Percentiles rank a stretch among this genome's conserved stretches.
Conservation (phyloP, 2,888 invertebrate species). For the Malachius bipustulatus region DNA sequence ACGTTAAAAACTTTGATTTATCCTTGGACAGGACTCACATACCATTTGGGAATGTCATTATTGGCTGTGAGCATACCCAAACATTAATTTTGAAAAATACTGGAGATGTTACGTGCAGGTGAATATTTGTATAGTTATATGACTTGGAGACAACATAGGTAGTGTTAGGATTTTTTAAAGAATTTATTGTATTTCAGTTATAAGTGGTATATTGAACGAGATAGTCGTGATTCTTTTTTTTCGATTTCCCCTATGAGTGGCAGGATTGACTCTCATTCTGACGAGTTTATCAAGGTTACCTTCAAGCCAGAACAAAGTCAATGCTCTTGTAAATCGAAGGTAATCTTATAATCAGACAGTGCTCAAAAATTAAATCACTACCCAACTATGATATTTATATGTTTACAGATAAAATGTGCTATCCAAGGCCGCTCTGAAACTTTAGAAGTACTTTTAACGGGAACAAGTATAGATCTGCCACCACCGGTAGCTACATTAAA, state of each 20-base stretch:
- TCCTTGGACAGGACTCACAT: constrained; percentile 38
- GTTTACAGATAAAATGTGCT: neutral
- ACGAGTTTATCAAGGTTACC: constrained; percentile 49
- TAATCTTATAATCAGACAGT: constrained; percentile 16
- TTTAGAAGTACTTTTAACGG: neutral
- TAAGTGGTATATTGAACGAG: constrained; percentile 39
- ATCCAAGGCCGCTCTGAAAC: neutral
- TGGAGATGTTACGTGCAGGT: constrained; percentile 45
- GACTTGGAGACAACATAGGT: constrained; percentile 3
- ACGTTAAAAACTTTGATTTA: constrained; percentile 40
- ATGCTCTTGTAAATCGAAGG: constrained; percentile 29
- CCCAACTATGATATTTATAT: neutral
- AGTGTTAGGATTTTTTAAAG: neutral
- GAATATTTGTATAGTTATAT: constrained; percentile 13
- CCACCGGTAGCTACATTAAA: neutral
- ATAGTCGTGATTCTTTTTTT: constrained; percentile 43
- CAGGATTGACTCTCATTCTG: constrained; percentile 49
- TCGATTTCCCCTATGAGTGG: constrained; percentile 43
- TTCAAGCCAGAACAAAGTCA: constrained; percentile 45
- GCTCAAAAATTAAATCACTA: neutral
- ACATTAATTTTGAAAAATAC: constrained; percentile 41
- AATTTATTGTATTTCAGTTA: constrained; percentile 31
- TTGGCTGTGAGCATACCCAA: constrained; percentile 34
- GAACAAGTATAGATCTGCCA: neutral
- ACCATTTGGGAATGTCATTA: constrained; percentile 42